Conservation (phyloP, 2,113 vertebrate species). For the Ascaphus truei region DNA sequence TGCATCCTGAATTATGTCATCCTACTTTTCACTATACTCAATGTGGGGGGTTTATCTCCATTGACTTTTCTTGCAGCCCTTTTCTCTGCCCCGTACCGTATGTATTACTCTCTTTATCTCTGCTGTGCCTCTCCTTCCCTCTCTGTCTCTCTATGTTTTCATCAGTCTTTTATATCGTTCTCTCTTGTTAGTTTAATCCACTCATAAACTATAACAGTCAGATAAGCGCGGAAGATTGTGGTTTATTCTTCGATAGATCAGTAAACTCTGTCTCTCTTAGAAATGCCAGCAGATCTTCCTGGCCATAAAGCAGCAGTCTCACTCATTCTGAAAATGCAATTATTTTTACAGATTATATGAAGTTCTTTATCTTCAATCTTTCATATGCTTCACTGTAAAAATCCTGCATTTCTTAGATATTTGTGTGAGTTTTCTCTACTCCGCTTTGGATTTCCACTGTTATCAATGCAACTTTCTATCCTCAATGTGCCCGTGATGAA, state of each 20-base stretch:
- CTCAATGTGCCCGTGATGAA: no score
- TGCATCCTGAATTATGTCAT: no score
- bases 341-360: conserved; percentile 17
- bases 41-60: no score
- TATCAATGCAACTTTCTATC: no score
- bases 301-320: not conserved
- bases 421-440: no score
- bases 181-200: conserved; percentile 6
- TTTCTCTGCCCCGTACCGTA: no score
- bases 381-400: not conserved
- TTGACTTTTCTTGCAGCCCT: no score
- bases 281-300: not conserved
- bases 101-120: not conserved
- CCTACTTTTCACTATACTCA: no score
- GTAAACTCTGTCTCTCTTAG: not conserved
- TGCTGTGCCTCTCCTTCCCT: not conserved
- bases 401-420: no score
- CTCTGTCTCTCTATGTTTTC: not conserved
- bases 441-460: no score
- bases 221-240: conserved; percentile 3
- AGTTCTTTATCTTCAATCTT: not conserved
- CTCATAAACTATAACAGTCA: conserved; percentile 22
- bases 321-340: conserved; percentile 2
- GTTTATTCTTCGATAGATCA: conserved; percentile 18
- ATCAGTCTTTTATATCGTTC: not conserved